Evolutionary conservation across 2,888 invertebrate species (phyloP).

Genomic region (Limnephilus lunatus): DNA sequence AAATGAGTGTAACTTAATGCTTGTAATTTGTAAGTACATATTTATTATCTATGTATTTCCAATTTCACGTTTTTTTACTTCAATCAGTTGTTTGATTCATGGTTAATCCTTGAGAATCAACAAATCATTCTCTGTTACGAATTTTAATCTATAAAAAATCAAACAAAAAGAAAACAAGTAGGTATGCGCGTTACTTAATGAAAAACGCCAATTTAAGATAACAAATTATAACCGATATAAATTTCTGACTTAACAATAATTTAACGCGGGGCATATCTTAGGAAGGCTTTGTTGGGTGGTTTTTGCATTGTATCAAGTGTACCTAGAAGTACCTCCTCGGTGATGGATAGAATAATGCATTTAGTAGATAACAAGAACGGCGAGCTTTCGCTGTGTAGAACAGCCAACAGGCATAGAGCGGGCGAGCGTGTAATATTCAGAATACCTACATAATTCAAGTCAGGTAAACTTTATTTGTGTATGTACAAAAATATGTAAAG

Average conservation of each 20-base stretch:
- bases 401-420: slow-evolving; percentile 37
- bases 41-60: background rate
- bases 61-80: background rate
- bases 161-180: background rate
- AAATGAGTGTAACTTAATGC: background rate
- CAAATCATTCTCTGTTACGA: slow-evolving; percentile 2
- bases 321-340: background rate
- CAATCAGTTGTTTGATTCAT: background rate
- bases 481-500: slow-evolving; percentile 73
- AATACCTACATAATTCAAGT: slow-evolving; percentile 57
- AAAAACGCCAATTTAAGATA: background rate
- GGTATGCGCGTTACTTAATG: background rate
- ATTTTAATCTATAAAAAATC: background rate
- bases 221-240: background rate
- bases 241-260: background rate
- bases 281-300: background rate
- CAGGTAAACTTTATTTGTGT: slow-evolving; percentile 52
- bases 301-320: background rate
- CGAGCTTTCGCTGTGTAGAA: slow-evolving; percentile 48
- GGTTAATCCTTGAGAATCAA: background rate
- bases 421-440: slow-evolving; percentile 53
- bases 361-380: slow-evolving; percentile 46
- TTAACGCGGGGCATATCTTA: background rate
- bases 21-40: background rate
- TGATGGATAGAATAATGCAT: slow-evolving; percentile 33